Conservation (phyloP, 2,113 vertebrate genomes). For the Psilopsiagon aurifrons region DNA sequence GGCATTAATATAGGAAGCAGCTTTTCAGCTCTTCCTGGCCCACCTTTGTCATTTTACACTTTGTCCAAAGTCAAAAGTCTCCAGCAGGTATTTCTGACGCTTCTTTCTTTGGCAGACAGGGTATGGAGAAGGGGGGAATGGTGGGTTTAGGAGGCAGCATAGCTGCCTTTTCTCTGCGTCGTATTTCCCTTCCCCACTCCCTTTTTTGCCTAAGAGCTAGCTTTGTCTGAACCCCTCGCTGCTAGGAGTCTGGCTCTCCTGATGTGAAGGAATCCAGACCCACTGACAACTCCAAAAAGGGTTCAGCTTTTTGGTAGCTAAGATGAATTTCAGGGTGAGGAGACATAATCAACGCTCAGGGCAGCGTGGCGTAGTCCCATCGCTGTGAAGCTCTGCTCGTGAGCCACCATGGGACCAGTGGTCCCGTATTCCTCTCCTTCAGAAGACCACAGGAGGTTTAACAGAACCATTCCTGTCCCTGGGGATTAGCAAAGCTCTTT, state of each 20-base stretch:
- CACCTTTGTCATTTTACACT: not conserved
- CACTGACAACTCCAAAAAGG: slow-evolving; percentile 48
- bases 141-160: not conserved
- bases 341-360: not conserved
- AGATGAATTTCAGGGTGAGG: not conserved
- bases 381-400: not conserved
- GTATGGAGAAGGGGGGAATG: not conserved
- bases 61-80: slow-evolving; percentile 30
- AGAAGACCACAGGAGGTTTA: not conserved
- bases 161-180: not conserved
- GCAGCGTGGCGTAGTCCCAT: fast-evolving
- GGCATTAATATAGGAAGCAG: not conserved
- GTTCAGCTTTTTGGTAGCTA: slow-evolving; percentile 30
- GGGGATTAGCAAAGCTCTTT: slow-evolving; percentile 14
- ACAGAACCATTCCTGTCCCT: slow-evolving; percentile 20
- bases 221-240: slow-evolving; percentile 42
- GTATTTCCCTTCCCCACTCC: not conserved
- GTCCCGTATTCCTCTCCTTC: not conserved
- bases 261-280: slow-evolving; percentile 27
- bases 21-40: not conserved
- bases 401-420: not conserved
- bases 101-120: not conserved
- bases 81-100: not conserved
- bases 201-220: not conserved
- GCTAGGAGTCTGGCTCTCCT: slow-evolving; percentile 47